Evolutionary conservation across 2,113 vertebrate genomes (phyloP).

Genomic region (Thalassarche chlororhynchos): DNA sequence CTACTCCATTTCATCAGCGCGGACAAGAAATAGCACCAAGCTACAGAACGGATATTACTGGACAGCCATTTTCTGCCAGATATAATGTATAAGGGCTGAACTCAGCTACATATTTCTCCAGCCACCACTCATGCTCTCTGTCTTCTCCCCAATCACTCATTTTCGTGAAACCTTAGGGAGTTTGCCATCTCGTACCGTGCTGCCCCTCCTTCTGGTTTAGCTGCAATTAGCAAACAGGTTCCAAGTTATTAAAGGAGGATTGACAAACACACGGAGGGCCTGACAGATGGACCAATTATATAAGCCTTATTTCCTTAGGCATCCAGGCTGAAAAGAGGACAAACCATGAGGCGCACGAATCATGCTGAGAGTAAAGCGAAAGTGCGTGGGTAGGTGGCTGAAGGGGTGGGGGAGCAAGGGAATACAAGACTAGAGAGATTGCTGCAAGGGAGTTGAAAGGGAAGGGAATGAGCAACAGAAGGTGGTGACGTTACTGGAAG

Average conservation of each 20-base stretch:
- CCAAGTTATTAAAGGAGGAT: not conserved
- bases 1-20: not conserved
- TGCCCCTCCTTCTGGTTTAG: not conserved
- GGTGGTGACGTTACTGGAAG: not conserved
- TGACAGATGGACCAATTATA: slow-evolving; percentile 37
- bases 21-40: not conserved
- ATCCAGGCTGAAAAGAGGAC: slow-evolving; percentile 12
- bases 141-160: not conserved
- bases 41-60: not conserved
- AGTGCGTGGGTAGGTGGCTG: not conserved
- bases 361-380: not conserved
- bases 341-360: not conserved
- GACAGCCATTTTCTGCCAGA: not conserved
- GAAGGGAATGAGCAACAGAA: not conserved
- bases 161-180: not conserved
- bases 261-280: not conserved
- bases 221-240: not conserved
- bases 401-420: not conserved
- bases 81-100: not conserved
- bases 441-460: not conserved
- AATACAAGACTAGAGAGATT: not conserved
- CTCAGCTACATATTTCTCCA: not conserved
- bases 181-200: not conserved
- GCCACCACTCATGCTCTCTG: not conserved
- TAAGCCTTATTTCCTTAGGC: slow-evolving; percentile 12